Evolutionary conservation across 2,113 vertebrate genomes (phyloP).

Genomic region (Enhydra lutris): DNA sequence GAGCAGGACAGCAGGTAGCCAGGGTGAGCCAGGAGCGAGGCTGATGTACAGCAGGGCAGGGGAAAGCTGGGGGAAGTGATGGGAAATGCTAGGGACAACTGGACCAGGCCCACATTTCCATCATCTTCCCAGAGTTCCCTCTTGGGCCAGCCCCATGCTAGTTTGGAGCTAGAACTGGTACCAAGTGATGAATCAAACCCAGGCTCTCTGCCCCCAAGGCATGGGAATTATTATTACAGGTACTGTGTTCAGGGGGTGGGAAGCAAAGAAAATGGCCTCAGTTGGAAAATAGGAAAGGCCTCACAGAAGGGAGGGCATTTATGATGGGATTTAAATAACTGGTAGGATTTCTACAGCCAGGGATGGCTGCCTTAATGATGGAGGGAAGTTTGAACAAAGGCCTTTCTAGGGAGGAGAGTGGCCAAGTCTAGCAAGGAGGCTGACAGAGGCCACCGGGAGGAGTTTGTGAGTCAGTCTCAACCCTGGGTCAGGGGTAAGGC

Average conservation of each 20-base stretch:
- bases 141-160: background rate
- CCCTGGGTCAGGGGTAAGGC: background rate
- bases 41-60: background rate
- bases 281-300: background rate
- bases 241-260: background rate
- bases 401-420: background rate
- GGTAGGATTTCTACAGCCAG: background rate
- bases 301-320: background rate
- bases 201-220: background rate
- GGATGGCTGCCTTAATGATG: background rate
- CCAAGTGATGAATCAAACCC: background rate
- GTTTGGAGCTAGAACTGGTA: background rate
- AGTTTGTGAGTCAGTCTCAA: background rate
- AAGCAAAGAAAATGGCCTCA: background rate
- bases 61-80: background rate
- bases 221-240: background rate
- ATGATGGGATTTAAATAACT: background rate
- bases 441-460: background rate
- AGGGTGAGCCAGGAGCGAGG: background rate
- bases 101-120: background rate
- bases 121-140: background rate
- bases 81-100: background rate
- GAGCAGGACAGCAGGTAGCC: background rate
- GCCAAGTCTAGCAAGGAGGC: background rate
- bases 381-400: background rate